A percentile compares a stretch with the other conserved stretches of the same genome.
These are phyloP conservation scores for Melospiza georgiana DNA, from an alignment of 2,113 vertebrate species.

Conservation along the genomic window DNA sequence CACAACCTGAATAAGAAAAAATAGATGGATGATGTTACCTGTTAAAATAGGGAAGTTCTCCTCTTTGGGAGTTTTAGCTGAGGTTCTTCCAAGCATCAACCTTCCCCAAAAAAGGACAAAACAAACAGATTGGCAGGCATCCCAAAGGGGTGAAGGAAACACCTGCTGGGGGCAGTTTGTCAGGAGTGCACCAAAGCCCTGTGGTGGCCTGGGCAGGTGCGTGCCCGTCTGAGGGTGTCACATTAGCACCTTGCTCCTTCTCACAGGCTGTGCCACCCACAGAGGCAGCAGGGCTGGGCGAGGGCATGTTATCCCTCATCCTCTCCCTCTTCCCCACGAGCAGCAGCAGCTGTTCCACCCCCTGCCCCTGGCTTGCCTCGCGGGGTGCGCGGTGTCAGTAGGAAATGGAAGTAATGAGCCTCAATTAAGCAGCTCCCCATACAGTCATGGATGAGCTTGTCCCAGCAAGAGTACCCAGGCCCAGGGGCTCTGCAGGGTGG, in stretches of 20 bases:
- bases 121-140: not conserved
- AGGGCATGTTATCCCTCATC: not conserved
- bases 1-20: not conserved
- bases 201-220: rapidly evolving
- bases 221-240: not conserved
- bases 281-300: not conserved
- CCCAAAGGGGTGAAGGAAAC: not conserved
- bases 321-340: not conserved
- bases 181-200: not conserved
- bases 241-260: not conserved
- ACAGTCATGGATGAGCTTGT: slow-evolving; percentile 20
- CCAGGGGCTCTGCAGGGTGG: slow-evolving; percentile 47
- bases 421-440: slow-evolving; percentile 62
- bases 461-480: slow-evolving; percentile 51
- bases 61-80: not conserved
- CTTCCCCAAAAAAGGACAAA: not conserved
- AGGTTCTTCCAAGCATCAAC: not conserved
- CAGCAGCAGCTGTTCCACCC: slow-evolving; percentile 18
- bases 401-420: slow-evolving; percentile 62
- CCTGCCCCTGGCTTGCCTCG: slow-evolving; percentile 19
- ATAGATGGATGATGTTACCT: not conserved
- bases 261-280: not conserved
- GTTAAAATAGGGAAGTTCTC: not conserved
- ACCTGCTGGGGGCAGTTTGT: not conserved
- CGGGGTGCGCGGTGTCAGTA: slow-evolving; percentile 16